Evolutionary conservation across 2,888 invertebrate genomes (phyloP).

Genomic region (Coecobrya sp.): DNA sequence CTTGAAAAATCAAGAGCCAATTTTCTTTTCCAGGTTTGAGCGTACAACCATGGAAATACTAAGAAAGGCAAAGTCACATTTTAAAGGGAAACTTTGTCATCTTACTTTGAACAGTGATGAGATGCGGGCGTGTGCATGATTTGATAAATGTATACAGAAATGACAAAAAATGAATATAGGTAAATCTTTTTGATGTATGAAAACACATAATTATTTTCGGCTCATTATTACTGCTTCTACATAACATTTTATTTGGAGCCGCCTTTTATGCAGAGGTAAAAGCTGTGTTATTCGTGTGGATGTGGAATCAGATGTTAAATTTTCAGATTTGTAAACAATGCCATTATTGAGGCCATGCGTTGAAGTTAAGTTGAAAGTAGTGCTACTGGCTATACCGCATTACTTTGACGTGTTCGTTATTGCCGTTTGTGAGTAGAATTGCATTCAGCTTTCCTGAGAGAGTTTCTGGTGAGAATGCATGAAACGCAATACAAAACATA

Average conservation of each 20-base stretch:
- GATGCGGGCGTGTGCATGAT: not conserved
- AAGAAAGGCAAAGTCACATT: not conserved
- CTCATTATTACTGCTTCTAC: slow-evolving; percentile 16
- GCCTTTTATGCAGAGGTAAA: not conserved
- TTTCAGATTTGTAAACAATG: slow-evolving; percentile 41
- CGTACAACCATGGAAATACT: not conserved
- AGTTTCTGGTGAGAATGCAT: not conserved
- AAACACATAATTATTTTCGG: slow-evolving; percentile 26
- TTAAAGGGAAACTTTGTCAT: not conserved
- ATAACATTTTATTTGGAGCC: not conserved
- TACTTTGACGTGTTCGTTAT: not conserved
- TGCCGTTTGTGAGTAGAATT: not conserved
- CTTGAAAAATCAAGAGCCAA: too few species aligned
- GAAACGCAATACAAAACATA: too few species aligned
- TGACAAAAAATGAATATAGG: slow-evolving; percentile 48
- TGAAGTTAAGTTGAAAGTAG: too few species aligned
- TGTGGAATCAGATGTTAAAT: not conserved
- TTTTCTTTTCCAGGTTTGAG: too few species aligned
- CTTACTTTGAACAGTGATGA: not conserved
- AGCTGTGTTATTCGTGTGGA: not conserved
- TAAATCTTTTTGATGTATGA: slow-evolving; percentile 68
- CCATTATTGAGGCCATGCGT: slow-evolving; percentile 25
- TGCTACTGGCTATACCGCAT: not conserved
- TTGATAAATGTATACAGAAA: not conserved
- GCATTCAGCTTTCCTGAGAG: not conserved